These are phyloP conservation scores for Craniophora ligustri DNA, from an alignment of 2,888 invertebrate genomes.

Conservation along the genomic window DNA sequence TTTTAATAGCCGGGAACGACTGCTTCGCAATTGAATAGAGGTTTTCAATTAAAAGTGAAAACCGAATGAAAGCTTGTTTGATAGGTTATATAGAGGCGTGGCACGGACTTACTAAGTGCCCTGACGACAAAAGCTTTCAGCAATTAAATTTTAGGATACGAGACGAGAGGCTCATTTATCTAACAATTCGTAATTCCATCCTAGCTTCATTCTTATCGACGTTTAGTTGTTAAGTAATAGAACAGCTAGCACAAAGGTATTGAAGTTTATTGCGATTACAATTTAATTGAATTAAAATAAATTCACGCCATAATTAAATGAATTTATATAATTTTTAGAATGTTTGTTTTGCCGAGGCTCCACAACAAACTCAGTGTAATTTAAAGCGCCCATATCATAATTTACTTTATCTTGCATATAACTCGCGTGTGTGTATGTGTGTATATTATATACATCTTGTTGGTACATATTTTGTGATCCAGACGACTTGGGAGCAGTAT, in stretches of 20 bases:
- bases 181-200: conserved; percentile 43
- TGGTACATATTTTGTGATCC: conserved; percentile 62
- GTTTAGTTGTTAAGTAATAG: conserved; percentile 14
- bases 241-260: conserved; percentile 26
- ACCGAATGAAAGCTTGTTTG: conserved; percentile 56
- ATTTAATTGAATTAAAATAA: too few relatives aligned
- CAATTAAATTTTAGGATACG: conserved; percentile 63
- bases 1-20: conserved; percentile 48
- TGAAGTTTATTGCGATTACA: neutral
- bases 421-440: conserved; percentile 40
- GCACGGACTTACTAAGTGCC: conserved; percentile 42
- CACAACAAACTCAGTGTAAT: conserved; percentile 54
- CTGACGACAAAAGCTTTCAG: conserved; percentile 60
- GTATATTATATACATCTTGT: conserved; percentile 51
- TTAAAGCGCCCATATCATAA: conserved; percentile 49
- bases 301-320: too few relatives aligned
- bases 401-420: conserved; percentile 54
- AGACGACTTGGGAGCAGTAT: conserved; percentile 76
- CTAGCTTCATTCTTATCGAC: conserved; percentile 29
- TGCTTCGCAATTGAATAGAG: conserved; percentile 55
- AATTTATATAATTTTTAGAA: conserved; percentile 41
- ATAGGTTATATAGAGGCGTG: conserved; percentile 54
- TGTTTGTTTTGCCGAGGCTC: conserved; percentile 28
- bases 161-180: too few relatives aligned
- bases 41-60: conserved; percentile 66